Base-by-base conservation (phyloP, 2,113 vertebrate genomes). In the Echinops telfairi region DNA sequence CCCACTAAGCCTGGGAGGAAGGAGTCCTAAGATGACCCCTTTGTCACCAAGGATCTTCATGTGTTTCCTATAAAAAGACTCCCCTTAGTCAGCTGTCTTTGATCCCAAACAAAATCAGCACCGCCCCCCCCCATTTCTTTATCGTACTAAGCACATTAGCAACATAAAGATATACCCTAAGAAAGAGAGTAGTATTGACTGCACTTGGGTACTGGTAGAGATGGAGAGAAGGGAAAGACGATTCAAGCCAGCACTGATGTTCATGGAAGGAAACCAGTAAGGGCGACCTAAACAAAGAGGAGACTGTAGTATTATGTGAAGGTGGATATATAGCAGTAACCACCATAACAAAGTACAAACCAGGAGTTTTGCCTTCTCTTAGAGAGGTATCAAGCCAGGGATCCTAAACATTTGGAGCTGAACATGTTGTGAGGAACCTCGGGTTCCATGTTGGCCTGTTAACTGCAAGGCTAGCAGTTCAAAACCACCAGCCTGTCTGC, bases 381-480 rank as follows among this genome's bases (percentile, higher is more conserved):
- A 66, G 19, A 31, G 43, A 81, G 15, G 25, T 47, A 23, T 31
- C 33, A 60, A 43, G 62, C 29, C 76, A 47, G 43, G 33, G 70
- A 86, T 6, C 62, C 57, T 71, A 60, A n/a, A 43, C 94, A 70
- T 91, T 84, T 91, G 53, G 80, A 84, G 77, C 40, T 84, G 33
- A 20, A 75, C 33, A 58, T n/a, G 53, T 47, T 22, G 40, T 80
- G 60, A 43, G 43, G 47, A 53, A 53, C 47, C 47, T 14, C 2
- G 47, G 47, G 47, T 53, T 53, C 9, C 47, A 53, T 53, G 47
- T 53, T 53, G 47, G 47, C 47, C 47, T 53, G 47, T 9, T 53
- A 2, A 53, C 47, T 14, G 47, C 47, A 53, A 53, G 43, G 43
- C 43, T 47, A 47, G 43, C 43, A 47, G 47, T 53, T 53, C 47